phyloP scores from a whole-genome alignment of 2,113 vertebrate species.

The Nycticebus coucang region DNA sequence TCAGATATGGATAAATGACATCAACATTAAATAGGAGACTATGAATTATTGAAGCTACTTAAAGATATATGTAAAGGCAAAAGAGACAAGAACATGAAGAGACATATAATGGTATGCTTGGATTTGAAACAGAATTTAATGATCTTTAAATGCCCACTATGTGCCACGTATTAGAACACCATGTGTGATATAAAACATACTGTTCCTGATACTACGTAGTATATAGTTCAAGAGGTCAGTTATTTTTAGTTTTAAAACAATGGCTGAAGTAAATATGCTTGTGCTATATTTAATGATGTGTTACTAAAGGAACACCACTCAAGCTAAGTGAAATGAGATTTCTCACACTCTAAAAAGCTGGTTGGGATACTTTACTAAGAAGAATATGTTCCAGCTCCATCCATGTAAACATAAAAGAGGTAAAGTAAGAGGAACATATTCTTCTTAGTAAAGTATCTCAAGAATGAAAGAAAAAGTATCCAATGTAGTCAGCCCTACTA shows the following conservation, averaged over 20 bases:
- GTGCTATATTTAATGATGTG: background rate
- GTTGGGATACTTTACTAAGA: background rate
- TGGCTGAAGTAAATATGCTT: background rate
- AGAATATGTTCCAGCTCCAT: too few species aligned
- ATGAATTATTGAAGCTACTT: background rate
- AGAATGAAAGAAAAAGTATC: too few species aligned
- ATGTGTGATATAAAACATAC: background rate
- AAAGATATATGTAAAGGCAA: background rate
- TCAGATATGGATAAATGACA: background rate
- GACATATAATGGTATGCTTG: background rate
- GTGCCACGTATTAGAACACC: background rate
- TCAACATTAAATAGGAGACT: background rate
- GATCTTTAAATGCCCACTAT: background rate
- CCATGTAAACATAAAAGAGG: too few species aligned
- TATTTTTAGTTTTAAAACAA: background rate
- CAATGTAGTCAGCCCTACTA: too few species aligned
- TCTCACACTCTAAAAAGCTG: background rate
- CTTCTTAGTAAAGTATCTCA: too few species aligned
- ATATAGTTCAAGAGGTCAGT: background rate
- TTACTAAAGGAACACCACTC: background rate
- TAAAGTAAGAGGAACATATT: too few species aligned
- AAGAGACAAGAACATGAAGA: background rate
- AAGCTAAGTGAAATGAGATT: background rate
- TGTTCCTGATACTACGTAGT: background rate
- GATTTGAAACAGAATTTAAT: conserved; percentile 25